Base-by-base conservation (phyloP, 2,888 invertebrate genomes). In the Tryphoninae sp. region DNA sequence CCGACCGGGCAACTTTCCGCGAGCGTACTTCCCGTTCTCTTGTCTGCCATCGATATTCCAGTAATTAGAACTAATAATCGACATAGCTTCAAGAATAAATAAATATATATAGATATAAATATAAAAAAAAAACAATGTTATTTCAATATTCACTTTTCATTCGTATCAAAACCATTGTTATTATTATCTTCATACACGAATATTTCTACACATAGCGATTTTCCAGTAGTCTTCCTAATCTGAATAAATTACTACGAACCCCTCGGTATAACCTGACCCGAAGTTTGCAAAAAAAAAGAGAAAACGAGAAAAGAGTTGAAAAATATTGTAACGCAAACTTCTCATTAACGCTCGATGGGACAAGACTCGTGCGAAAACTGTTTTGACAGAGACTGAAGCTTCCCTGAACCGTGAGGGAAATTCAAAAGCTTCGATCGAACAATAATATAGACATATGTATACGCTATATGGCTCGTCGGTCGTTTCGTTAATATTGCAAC, bases 31-130 rank as follows among this genome's bases (percentile, higher is more conserved):
- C 64, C 40, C 53, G 26, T 22, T 53, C 23, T 42, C 45, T 61
- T 74, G 22, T 19, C 40, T 13, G 59, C 53, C 69, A 69, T 80
- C 80, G 65, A 74, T 65, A 69, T 78, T 49, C 51, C 68, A 68
- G 62, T 79, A 68, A 64, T 40, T n/a, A 51, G 33, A 64, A 59
- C 75, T 69, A 77, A 77, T 77, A 78, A 81, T 77, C 74, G 62
- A 40, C 72, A 53, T 61, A 74, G 13, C 40, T 16, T 40, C n/a
- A 40, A 55, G 8, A 19, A 62, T 23, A 7, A 45, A 23, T 3
- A 40, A 65, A 62, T 16, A 45, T 45, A 45, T 45, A 2, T 45
- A 45, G 2, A 45, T 13, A 45, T 13, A 45, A 45, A 45, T 13
- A 13, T 9, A 3, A 0, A 11, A 45, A 45, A 16, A 51, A 51